A percentile compares a stretch with the other conserved stretches of the same genome.
Evolutionary conservation across 2,113 vertebrate species (phyloP).

Genomic region (Calidris pugnax): DNA sequence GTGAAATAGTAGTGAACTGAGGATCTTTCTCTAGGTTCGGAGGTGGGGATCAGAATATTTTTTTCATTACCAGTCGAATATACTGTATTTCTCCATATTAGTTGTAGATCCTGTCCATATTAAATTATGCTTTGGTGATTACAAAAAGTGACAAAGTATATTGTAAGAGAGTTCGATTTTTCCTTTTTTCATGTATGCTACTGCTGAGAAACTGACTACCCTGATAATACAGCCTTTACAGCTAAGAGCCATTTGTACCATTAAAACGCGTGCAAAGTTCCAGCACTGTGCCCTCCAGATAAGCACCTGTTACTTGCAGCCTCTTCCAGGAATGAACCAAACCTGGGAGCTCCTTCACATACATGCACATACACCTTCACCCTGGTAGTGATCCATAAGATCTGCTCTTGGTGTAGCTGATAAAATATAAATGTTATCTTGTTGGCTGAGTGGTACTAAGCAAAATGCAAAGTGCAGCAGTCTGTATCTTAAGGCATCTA

Average conservation of each 20-base stretch:
- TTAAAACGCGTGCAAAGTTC: background rate
- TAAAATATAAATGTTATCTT: background rate
- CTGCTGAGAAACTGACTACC: background rate
- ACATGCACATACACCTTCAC: background rate
- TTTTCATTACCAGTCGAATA: background rate
- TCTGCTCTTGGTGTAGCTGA: background rate
- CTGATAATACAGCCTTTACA: background rate
- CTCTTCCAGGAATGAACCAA: background rate
- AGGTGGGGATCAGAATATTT: fast-evolving
- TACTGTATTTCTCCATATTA: background rate
- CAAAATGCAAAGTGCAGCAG: background rate
- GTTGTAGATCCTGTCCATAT: background rate
- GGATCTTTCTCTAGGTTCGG: background rate
- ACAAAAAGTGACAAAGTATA: background rate
- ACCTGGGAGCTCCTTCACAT: background rate
- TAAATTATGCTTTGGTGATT: background rate
- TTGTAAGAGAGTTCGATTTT: background rate
- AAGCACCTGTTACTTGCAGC: background rate
- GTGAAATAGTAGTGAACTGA: background rate
- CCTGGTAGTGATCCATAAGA: background rate
- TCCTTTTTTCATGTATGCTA: background rate
- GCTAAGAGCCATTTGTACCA: background rate
- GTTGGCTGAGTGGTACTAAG: background rate
- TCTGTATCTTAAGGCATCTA: background rate
- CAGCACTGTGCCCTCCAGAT: background rate